Base-by-base conservation (phyloP, 2,888 invertebrate species). In the Dexiosoma caninum region DNA sequence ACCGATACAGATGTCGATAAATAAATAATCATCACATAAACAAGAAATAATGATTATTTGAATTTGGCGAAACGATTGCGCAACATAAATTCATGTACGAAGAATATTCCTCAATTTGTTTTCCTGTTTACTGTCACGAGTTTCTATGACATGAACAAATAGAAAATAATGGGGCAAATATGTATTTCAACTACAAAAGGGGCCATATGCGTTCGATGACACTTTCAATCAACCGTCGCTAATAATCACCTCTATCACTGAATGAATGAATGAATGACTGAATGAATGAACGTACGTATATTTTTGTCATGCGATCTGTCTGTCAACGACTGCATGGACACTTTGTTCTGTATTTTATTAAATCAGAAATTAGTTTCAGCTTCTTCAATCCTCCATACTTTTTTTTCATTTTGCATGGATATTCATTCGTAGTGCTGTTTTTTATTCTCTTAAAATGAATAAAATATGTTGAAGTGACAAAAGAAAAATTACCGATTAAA, bases 201-300 rank as follows among this genome's bases (percentile, higher is more conserved):
- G 71, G 53, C 72, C 53, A 62, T 23, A 46, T 30, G 46, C 64
- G 72, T 55, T 72, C 62, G 53, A 55, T 74, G 64, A 66, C 57
- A 46, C 46, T 57, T 44, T 64, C 42, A 67, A 55, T 55, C 53
- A 42, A 55, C 42, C 40, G 57, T 51, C 66, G 23, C 51, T 37
- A 51, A 51, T 66, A 51, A 51, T 51, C 66, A 37, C 10, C 16
- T 55, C 19, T 49, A 44, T 14, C 46, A 23, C 42, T 30, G 16
- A 44, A 44, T 44, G 42, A 10, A 59, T 23, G 27, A 9, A 27
- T 42, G 23, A 44, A 44, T 44, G 42, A 10, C 40, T 23, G 27
- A 9, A 27, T 42, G 23, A 6, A 27, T 27, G 27, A 5, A 27
- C 6, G 27, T 27, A 27, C 27, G 27, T 5, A 6, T 27, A 27